Base-by-base conservation (phyloP, 2,888 invertebrate genomes). In the Chouioia cunea region DNA sequence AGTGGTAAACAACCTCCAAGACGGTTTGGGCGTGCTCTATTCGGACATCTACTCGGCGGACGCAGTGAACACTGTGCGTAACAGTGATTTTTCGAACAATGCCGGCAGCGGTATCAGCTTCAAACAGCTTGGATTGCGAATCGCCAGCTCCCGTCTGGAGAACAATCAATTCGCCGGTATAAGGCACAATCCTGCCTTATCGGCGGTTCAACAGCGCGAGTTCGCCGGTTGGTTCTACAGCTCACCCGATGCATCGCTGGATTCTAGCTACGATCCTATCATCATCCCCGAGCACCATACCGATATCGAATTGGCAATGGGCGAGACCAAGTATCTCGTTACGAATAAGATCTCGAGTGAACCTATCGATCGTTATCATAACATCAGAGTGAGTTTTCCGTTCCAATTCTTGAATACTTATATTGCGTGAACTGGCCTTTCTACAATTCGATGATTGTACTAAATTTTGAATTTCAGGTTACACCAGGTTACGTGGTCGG, bases 21-120 rank as follows among this genome's bases (percentile, higher is more conserved):
- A 97, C 81, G 99, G 99, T 0, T 88, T 99, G 36, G 97, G 97
- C 43, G 91, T 99, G 50, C 87, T 97, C 71, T 98, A 97, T 86
- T 96, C 97, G 0, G 97, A 99, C 86, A 92, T 98, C 70, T 97
- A 93, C 83, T 94, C 95, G 23, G 92, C 93, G 2, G 93, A 94
- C 81, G 90, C 93, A 0, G 89, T 94, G 3, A 95, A 95, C 78
- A 91, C 92, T 27, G 92, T 96, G 0, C 91, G 92, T 77, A 93
- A 95, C 83, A 95, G 94, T 0, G 93, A 95, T 80, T 94, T 96
- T 81, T 91, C 91, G 0, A 90, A 92, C 64, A 97, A 97, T 81
- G 90, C 90, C 77, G 95, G 96, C 4, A 95, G 95, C 78, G 98
- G 98, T 12, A 91, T 98, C 12, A 93, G 94, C 81, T 91, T 97